Evolutionary conservation across 1,140 invertebrate genomes (phyloP).

Genomic region (Atta cephalotes): DNA sequence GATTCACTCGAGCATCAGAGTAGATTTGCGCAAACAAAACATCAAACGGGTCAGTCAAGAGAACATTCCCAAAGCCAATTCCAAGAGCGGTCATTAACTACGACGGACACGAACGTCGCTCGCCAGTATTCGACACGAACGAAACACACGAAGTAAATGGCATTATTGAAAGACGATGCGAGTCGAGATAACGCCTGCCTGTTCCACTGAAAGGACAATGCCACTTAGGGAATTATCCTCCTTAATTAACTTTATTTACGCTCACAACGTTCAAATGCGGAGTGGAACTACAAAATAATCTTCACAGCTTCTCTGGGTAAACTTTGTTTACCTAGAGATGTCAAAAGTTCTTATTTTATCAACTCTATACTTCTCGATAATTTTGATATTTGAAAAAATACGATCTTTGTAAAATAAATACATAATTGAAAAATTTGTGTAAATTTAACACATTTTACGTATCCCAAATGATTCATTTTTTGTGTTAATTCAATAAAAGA

Average conservation of each 20-base stretch:
- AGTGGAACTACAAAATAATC: slow-evolving; percentile 40
- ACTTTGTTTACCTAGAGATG: slow-evolving; percentile 6
- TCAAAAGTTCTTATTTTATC: slow-evolving; percentile 19
- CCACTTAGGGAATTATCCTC: slow-evolving; percentile 50
- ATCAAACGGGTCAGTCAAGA: slow-evolving; percentile 59
- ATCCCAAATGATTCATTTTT: too few species aligned
- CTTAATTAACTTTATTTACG: slow-evolving; percentile 62
- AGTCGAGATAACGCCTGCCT: slow-evolving; percentile 25
- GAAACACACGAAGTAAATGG: slow-evolving; percentile 55
- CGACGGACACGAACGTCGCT: slow-evolving; percentile 36
- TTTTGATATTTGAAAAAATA: not conserved
- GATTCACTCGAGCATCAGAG: not conserved
- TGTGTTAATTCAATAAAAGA: too few species aligned
- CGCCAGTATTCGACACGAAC: slow-evolving; percentile 9
- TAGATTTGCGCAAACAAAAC: slow-evolving; percentile 53
- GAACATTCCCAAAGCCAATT: slow-evolving; percentile 53
- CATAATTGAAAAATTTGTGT: too few species aligned
- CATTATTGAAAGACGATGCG: slow-evolving; percentile 57
- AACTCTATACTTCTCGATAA: not conserved
- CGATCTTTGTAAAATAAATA: not conserved
- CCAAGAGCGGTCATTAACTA: slow-evolving; percentile 48
- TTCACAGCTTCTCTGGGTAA: not conserved
- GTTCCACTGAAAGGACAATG: slow-evolving; percentile 34
- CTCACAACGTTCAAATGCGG: not conserved
- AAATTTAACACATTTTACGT: too few species aligned